Evolutionary conservation across 2,797 vertebrate genomes (phyloP), one percentile per base, ranked within the genome.

Genomic region (Darevskia mixta): DNA sequence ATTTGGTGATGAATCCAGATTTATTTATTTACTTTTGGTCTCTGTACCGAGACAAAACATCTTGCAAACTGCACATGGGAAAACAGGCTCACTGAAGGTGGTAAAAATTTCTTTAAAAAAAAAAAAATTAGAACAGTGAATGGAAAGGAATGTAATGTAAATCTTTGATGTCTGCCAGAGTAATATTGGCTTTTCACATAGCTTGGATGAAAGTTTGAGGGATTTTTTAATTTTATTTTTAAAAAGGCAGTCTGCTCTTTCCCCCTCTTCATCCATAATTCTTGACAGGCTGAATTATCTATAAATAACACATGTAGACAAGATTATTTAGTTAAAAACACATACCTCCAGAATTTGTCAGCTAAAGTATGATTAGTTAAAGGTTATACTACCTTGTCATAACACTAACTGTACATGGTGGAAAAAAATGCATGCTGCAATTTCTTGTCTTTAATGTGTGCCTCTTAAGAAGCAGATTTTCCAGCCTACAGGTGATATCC

Each of bases 321-420:
- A 82, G 86, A 87, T 82, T 87, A 87, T 87, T 87, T 87, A 87
- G 79, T 82, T 86, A 66, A 82, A 87, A 82, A 82, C 79, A 87
- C 79, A 71, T 82, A 82, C 79, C 69, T 82, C 20, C 55, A 76
- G 71, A 87, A 87, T 82, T 87, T 87, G 86, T 66, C 86, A 87
- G 86, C 79, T 87, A 82, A 87, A 87, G 79, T 82, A 87, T 82
- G 69, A 82, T 87, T 87, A 87, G 71, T 87, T 87, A 87, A 87
- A 87, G 79, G 86, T 82, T 87, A 87, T 29, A 45, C 35, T 72
- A 82, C 55, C 79, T 82, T 87, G 86, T 87, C 79, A 82, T 87
- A 87, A 55, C 49, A 55, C 49, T 13, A 64, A 82, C 79, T 75
- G 86, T 87, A 29, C 71, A 49, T 66, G 71, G 64, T 75, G 45